Evolutionary conservation across 1,140 invertebrate species (phyloP), one percentile per base, ranked within the genome.

Genomic region (Liolophura sinensis): DNA sequence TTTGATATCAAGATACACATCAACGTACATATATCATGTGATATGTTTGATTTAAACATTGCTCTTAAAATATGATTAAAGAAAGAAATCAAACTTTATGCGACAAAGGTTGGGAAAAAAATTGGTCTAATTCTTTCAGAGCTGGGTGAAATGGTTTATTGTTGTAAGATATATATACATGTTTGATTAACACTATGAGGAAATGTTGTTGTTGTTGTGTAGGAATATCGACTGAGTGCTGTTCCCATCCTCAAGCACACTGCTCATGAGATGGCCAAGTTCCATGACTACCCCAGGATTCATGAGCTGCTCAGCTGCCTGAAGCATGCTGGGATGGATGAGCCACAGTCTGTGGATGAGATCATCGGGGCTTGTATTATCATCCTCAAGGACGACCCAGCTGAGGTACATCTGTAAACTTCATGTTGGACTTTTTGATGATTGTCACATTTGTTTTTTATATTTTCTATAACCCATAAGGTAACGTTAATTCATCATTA

Each of bases 291-390:
- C 68, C 63, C 60, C 24, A 69, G 72, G 48, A 77, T 84, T 27
- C 72, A 73, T 25, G 60, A 71, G 14, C 65, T 84, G 18, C 62
- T 83, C 12, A 66, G 74, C 20, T 73, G 69, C 61, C 66, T 82
- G 11, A 61, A 67, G 22, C 67, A 74, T 56, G 70, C 71, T 16
- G 72, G 73, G 3, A 25, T 80, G 7, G 69, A 76, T 47, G 74
- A 76, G 52, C 75, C 80, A 60, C 69, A 77, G 25, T 73, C 64
- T 14, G 74, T 74, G 51, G 83, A 84, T 73, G 82, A 82, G 56
- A 76, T 83, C 12, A 74, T 84, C 25, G 75, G 77, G 50, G 75
- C 81, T 1, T 79, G 79, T 62, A 72, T 84, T 14, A 66, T 82
- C 16, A 75, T 78, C 51, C 70, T 82, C n/a, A 75, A 74, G 24